These are phyloP conservation scores for Drosophila virilis DNA, from an alignment of 1,140 invertebrate genomes.

Conservation along the genomic window DNA sequence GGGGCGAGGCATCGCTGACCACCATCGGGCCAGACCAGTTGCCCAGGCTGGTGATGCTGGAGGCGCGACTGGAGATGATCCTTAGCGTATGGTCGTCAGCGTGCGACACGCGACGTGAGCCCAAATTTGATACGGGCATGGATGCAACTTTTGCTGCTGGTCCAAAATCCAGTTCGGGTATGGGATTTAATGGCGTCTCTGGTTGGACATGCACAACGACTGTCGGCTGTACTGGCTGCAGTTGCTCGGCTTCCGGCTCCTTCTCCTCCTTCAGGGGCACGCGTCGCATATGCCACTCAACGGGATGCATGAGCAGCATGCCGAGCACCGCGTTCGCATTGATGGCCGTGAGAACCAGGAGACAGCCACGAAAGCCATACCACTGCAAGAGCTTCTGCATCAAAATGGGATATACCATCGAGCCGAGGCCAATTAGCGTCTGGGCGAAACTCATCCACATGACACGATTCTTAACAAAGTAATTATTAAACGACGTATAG, in stretches of 20 bases:
- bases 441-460: conserved; percentile 87
- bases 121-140: neutral
- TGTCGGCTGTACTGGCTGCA: conserved; percentile 3
- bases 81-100: conserved; percentile 56
- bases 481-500: conserved; percentile 86
- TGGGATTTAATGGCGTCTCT: conserved; percentile 49
- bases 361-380: conserved; percentile 88
- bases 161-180: conserved; percentile 18
- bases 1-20: conserved; percentile 74
- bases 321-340: conserved; percentile 88
- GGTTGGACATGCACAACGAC: conserved; percentile 58
- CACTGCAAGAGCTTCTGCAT: conserved; percentile 85
- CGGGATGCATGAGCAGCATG: conserved; percentile 87
- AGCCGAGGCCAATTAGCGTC: conserved; percentile 85
- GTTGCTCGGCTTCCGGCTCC: conserved; percentile 81
- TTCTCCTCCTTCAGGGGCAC: conserved; percentile 63
- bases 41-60: conserved; percentile 82
- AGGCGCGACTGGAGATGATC: conserved; percentile 62
- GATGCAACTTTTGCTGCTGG: neutral
- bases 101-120: conserved; percentile 50
- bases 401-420: conserved; percentile 86
- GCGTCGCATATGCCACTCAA: conserved; percentile 88
- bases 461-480: conserved; percentile 86
- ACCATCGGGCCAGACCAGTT: conserved; percentile 83
- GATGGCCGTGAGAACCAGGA: conserved; percentile 87